phyloP scores from a whole-genome alignment of 2,888 invertebrate species.

The Auanema freiburgensis region DNA sequence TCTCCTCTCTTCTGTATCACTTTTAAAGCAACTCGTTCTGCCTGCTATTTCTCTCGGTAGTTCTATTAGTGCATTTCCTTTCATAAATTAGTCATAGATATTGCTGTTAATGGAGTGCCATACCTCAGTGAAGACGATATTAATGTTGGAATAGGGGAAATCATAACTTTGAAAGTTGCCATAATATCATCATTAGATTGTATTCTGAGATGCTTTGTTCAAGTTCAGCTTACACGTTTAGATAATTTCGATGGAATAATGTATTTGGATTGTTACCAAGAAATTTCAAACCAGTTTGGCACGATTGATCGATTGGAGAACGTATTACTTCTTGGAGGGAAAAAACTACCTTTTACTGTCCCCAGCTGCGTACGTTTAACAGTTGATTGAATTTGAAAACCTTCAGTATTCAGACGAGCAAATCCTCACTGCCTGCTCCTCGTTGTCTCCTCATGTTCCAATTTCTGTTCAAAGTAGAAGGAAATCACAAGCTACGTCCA shows the following conservation, averaged over 20 bases:
- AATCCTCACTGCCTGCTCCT: conserved; percentile 11
- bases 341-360: conserved; percentile 47
- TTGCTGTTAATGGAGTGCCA: conserved; percentile 44
- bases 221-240: conserved; percentile 15
- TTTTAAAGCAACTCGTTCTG: conserved; percentile 61
- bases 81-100: conserved; percentile 32
- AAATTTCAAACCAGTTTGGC: conserved; percentile 46
- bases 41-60: conserved; percentile 55
- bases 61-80: neutral
- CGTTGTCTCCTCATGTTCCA: conserved; percentile 38
- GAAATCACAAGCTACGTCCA: conserved; percentile 48
- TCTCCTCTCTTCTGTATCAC: conserved; percentile 57
- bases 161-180: conserved; percentile 42
- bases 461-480: conserved; percentile 57
- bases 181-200: conserved; percentile 54
- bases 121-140: conserved; percentile 58
- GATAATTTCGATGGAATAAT: conserved; percentile 46
- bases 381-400: neutral
- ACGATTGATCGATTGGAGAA: conserved; percentile 41
- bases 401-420: neutral
- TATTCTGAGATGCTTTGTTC: conserved; percentile 13
- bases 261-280: conserved; percentile 56
- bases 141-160: conserved; percentile 51
- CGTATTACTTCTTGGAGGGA: conserved; percentile 48
- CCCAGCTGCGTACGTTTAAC: conserved; percentile 26